phyloP scores from a whole-genome alignment of 2,888 invertebrate genomes.

The Dioctria rufipes region DNA sequence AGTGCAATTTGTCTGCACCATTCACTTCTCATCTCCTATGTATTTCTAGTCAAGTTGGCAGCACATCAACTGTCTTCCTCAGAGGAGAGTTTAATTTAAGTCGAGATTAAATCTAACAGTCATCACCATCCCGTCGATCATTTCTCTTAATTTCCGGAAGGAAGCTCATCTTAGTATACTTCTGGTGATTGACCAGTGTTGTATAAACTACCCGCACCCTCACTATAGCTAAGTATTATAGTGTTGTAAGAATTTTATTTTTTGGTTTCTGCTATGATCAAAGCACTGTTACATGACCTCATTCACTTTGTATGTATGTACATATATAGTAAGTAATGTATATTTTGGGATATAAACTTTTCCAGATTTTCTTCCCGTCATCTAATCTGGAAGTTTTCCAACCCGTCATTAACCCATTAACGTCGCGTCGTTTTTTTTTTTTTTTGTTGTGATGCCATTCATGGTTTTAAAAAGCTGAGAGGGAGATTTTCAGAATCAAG shows the following conservation, averaged over 20 bases:
- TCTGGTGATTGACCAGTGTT: no score
- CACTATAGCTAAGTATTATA: no score
- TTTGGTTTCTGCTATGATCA: slow-evolving; percentile 48
- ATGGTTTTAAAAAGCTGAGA: background rate
- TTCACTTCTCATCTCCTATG: background rate
- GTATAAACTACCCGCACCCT: no score
- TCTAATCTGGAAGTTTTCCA: slow-evolving; percentile 50
- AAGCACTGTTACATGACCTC: slow-evolving; percentile 17
- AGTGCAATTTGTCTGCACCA: slow-evolving; percentile 51
- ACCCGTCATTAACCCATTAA: slow-evolving; percentile 34
- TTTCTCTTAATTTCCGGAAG: background rate
- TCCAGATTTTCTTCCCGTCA: slow-evolving; percentile 24
- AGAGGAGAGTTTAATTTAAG: slow-evolving; percentile 41
- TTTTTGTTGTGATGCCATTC: slow-evolving; percentile 30
- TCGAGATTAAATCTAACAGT: slow-evolving; percentile 34
- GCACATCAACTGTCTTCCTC: slow-evolving; percentile 30
- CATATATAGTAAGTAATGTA: no score
- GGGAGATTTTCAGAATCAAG: background rate
- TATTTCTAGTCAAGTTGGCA: slow-evolving; percentile 40
- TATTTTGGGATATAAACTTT: slow-evolving; percentile 10
- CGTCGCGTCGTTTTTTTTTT: background rate
- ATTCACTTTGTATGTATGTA: background rate
- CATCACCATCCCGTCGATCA: slow-evolving; percentile 25
- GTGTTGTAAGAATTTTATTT: background rate
- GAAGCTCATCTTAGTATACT: no score